A percentile compares a stretch with the other conserved stretches of the same genome.
phyloP scores from a whole-genome alignment of 1,140 invertebrate genomes.

The Planococcus citri region DNA sequence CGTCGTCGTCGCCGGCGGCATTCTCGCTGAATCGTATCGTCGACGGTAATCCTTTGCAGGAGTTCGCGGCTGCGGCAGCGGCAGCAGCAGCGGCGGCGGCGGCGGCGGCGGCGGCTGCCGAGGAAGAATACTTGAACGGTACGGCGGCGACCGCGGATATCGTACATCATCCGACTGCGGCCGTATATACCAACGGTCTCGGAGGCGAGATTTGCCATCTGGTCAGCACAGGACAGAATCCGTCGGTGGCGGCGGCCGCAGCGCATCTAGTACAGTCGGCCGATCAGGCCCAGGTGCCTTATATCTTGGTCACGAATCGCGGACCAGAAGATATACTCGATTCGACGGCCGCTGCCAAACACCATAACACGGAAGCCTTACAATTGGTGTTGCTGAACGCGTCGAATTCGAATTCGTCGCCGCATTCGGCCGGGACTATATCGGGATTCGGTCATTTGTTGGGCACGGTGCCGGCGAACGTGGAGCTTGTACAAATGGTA shows the following conservation, averaged over 20 bases:
- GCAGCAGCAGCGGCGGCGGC: background rate
- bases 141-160: too few relatives aligned
- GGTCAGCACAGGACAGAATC: background rate
- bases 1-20: background rate
- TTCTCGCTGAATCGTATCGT: background rate
- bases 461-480: background rate
- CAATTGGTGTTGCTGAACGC: constrained; percentile 2
- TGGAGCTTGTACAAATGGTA: constrained; percentile 14
- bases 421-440: background rate
- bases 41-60: background rate
- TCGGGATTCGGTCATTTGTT: constrained; percentile 11
- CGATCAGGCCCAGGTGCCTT: background rate
- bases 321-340: background rate
- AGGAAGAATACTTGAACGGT: background rate
- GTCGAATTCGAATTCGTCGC: background rate
- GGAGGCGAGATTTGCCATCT: background rate
- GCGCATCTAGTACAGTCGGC: background rate
- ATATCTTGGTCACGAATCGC: background rate
- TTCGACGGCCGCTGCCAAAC: background rate
- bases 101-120: background rate
- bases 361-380: background rate
- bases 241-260: background rate
- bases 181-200: background rate
- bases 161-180: background rate
- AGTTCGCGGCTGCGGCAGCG: background rate